phyloP scores from a whole-genome alignment of 1,140 invertebrate genomes.

The Magallana angulata region DNA sequence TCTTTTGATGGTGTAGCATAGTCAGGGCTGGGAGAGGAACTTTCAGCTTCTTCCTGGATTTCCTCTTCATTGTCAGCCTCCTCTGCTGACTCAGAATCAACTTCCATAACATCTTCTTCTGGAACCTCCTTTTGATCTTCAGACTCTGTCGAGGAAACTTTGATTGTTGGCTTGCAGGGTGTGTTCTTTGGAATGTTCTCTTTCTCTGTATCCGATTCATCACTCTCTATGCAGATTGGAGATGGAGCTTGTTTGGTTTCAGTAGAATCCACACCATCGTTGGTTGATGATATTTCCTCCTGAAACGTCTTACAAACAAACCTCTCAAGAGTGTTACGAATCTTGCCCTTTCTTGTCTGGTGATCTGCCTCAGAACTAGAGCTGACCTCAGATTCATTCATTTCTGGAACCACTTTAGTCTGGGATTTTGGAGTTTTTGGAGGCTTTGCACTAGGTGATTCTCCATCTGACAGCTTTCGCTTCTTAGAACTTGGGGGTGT shows the following conservation, averaged over 20 bases:
- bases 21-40: background rate
- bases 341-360: conserved; percentile 25
- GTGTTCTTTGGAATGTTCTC: background rate
- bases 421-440: conserved; percentile 59
- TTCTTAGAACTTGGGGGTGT: conserved; percentile 62
- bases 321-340: conserved; percentile 59
- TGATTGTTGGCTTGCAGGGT: background rate
- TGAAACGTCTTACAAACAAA: conserved; percentile 62
- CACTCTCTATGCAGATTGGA: conserved; percentile 1
- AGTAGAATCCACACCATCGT: conserved; percentile 49
- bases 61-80: background rate
- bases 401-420: conserved; percentile 18
- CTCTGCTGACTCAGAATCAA: background rate
- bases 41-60: background rate
- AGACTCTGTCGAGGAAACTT: background rate
- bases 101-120: background rate
- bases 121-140: background rate
- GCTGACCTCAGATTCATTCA: conserved; percentile 71
- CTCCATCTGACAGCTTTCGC: conserved; percentile 68
- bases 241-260: background rate
- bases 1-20: conserved; percentile 8
- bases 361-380: conserved; percentile 73
- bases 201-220: conserved; percentile 8
- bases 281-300: conserved; percentile 68
- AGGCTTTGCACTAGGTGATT: conserved; percentile 63